phyloP scores from a whole-genome alignment of 2,888 invertebrate genomes.

The Ornithoptera priamus region DNA sequence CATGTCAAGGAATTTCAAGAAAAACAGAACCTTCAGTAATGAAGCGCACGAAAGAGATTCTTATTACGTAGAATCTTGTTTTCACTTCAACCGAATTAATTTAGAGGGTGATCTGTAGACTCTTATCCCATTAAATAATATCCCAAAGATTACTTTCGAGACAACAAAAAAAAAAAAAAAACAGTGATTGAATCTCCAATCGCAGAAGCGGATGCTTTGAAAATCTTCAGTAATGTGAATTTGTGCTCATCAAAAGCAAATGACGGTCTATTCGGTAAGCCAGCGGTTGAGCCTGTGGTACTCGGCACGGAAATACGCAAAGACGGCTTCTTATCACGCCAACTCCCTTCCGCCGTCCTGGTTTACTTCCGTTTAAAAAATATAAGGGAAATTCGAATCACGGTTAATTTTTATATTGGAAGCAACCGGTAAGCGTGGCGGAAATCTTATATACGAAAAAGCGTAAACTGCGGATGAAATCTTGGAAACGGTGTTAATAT shows the following conservation, averaged over 20 bases:
- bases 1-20: no score
- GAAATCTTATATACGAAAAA: no score
- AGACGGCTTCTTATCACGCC: conserved; percentile 64
- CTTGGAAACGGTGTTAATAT: no score
- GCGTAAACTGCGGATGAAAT: no score
- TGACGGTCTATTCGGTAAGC: conserved; percentile 63
- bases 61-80: no score
- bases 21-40: no score
- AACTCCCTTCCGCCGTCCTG: conserved; percentile 33
- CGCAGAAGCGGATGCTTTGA: conserved; percentile 44
- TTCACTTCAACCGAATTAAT: no score
- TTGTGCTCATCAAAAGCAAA: conserved; percentile 59
- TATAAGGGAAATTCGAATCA: conserved; percentile 66
- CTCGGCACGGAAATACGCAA: conserved; percentile 63
- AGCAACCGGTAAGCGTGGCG: conserved; percentile 38
- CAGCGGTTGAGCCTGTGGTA: conserved; percentile 54
- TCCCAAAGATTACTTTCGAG: neutral
- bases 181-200: conserved; percentile 31
- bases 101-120: no score
- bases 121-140: no score
- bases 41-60: no score
- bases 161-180: conserved; percentile 5
- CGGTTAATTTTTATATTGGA: conserved; percentile 50
- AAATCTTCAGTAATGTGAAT: conserved; percentile 55
- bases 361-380: conserved; percentile 55